Base-by-base conservation (phyloP, 2,797 vertebrate species). In the Acanthurus leucopareius region DNA sequence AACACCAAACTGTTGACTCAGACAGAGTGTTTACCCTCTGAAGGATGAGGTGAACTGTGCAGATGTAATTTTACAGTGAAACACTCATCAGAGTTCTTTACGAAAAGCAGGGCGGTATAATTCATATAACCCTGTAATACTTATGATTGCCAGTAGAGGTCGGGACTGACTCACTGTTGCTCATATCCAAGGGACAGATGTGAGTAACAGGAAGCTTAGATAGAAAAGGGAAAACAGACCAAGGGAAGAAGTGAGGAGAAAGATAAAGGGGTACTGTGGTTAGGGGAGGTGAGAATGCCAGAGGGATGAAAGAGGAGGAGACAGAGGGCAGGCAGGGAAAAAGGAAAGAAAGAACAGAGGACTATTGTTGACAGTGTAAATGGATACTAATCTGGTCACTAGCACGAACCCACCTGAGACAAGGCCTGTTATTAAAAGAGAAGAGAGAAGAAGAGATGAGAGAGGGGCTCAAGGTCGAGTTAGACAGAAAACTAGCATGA, bases 311-410 rank as follows among this genome's bases (percentile, higher is more conserved):
- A 87, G 64, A 73, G 69, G 72, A 84, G 81, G 28, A 70, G 65
- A 69, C 20, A 42, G 57, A 63, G 42, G 49, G 38, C 58, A 15
- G 38, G 10, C 58, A 78, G 32, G 10, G 32, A 13, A 45, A 51
- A 17, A n/a, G 14, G 54, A 59, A 51, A 59, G 54, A 49, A 14
- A 44, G 65, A 85, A 92, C 86, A 92, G 75, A 71, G 84, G 59
- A 8, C 78, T 66, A 68, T 91, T 93, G 90, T 93, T 75, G 25
- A 3, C 2, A 8, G 13, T 66, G 89, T 84, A 90, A 92, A 68
- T 6, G 11, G 80, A 91, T 42, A 82, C 85, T 69, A 60, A 79
- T 54, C 69, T 42, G 73, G 53, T 85, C 79, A 80, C 51, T 56
- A 51, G 63, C 61, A 51, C 40, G 63, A 67, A 72, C 64, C 74